phyloP scores from a whole-genome alignment of 2,888 invertebrate species.

The Frankliniella intonsa region DNA sequence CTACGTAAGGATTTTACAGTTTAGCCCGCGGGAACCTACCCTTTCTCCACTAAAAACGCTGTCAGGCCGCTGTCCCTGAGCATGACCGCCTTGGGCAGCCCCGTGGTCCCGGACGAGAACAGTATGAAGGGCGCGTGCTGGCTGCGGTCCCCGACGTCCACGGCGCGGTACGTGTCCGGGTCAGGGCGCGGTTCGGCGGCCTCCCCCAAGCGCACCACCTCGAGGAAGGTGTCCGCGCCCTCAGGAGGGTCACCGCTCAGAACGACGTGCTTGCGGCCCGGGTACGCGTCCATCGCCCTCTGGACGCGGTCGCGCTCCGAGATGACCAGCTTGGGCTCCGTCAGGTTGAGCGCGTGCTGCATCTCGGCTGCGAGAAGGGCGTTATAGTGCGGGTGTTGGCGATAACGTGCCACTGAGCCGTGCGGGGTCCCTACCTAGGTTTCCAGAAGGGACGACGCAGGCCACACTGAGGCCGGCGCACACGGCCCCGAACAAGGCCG shows the following conservation, averaged over 20 bases:
- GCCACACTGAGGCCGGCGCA: not conserved
- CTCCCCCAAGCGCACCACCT: not conserved
- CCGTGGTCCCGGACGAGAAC: not conserved
- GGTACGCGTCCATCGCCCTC: not conserved
- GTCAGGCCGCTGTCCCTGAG: not conserved
- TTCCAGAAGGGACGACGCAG: not conserved
- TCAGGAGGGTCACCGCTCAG: not conserved
- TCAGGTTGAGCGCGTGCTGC: not conserved
- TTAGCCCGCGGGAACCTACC: too few species aligned
- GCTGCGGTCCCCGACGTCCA: not conserved
- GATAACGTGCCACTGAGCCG: too few species aligned
- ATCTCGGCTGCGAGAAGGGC: not conserved
- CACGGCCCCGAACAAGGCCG: not conserved
- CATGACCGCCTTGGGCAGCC: not conserved
- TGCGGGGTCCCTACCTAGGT: not conserved
- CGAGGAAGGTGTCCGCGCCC: not conserved
- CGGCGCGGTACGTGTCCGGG: slow-evolving; percentile 5
- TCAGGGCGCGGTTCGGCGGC: not conserved
- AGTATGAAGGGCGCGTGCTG: not conserved
- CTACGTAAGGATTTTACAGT: too few species aligned
- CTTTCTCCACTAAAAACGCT: not conserved
- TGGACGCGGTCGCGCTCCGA: not conserved
- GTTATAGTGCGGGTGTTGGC: too few species aligned
- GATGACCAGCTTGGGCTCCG: not conserved
- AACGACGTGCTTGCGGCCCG: not conserved